These are phyloP conservation scores for Ascidia mentula DNA, from an alignment of 23 tunicate species.

Conservation along the genomic window DNA sequence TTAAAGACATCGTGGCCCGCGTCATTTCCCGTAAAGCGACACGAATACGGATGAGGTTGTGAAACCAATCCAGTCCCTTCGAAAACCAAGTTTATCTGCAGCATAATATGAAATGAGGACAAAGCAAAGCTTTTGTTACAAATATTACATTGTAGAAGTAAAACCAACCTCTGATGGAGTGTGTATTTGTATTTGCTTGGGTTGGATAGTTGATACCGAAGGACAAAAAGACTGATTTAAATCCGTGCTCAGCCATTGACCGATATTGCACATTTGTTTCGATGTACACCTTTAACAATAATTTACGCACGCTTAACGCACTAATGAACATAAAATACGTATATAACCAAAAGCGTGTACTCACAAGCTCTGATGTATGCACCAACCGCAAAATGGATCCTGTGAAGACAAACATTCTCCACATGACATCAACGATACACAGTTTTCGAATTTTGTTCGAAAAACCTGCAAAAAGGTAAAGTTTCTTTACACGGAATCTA, in stretches of 20 bases:
- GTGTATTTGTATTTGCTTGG: neutral
- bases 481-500: neutral
- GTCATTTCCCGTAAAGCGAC: neutral
- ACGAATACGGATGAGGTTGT: neutral
- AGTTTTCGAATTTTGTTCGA: constrained; percentile 30
- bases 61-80: neutral
- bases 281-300: neutral
- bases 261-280: neutral
- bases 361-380: constrained; percentile 58
- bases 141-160: neutral
- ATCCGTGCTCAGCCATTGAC: neutral
- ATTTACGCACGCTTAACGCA: too few relatives aligned
- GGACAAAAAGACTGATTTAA: neutral
- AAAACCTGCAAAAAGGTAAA: constrained; percentile 16
- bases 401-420: constrained; percentile 32
- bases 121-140: neutral
- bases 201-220: neutral
- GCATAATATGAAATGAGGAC: neutral
- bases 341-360: too few relatives aligned
- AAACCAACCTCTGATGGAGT: neutral
- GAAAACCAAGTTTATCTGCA: neutral
- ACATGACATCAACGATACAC: constrained; percentile 35
- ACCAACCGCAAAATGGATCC: constrained; percentile 85
- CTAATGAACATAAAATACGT: too few relatives aligned
- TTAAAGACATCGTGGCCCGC: neutral